phyloP scores from a whole-genome alignment of 2,888 invertebrate genomes.

The Lycophotia porphyrea region DNA sequence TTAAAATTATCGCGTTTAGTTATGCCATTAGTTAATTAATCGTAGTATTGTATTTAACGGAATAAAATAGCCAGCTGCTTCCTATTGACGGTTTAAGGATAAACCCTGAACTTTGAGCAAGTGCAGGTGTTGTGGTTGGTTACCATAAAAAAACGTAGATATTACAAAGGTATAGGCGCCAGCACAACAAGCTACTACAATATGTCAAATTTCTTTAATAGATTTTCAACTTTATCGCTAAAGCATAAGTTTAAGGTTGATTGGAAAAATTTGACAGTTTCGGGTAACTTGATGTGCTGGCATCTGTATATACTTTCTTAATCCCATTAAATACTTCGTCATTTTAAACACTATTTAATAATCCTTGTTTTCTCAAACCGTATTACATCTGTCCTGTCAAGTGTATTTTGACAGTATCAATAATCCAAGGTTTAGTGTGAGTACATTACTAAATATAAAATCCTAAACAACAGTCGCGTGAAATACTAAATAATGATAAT shows the following conservation, averaged over 20 bases:
- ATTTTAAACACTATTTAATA: not conserved
- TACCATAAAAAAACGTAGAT: too few species aligned
- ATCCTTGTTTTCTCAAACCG: not conserved
- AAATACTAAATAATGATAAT: slow-evolving; percentile 31
- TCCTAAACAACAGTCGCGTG: not conserved
- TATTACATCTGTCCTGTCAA: not conserved
- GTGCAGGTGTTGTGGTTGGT: not conserved
- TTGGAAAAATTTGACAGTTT: too few species aligned
- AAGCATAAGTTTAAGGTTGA: too few species aligned
- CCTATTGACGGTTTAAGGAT: not conserved
- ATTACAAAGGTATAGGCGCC: too few species aligned
- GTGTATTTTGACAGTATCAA: not conserved
- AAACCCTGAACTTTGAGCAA: too few species aligned
- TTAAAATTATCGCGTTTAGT: too few species aligned
- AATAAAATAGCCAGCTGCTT: not conserved
- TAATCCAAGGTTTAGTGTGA: not conserved
- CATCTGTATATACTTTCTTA: not conserved
- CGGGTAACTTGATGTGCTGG: too few species aligned
- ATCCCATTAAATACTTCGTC: not conserved
- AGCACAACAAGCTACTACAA: too few species aligned
- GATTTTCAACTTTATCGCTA: too few species aligned
- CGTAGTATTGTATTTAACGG: not conserved
- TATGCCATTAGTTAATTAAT: not conserved
- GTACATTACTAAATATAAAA: not conserved
- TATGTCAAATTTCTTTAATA: too few species aligned